A percentile compares a stretch with the other conserved stretches of the same genome.
These are phyloP conservation scores for Patagioenas fasciata DNA, from an alignment of 2,113 vertebrate genomes.

Conservation along the genomic window DNA sequence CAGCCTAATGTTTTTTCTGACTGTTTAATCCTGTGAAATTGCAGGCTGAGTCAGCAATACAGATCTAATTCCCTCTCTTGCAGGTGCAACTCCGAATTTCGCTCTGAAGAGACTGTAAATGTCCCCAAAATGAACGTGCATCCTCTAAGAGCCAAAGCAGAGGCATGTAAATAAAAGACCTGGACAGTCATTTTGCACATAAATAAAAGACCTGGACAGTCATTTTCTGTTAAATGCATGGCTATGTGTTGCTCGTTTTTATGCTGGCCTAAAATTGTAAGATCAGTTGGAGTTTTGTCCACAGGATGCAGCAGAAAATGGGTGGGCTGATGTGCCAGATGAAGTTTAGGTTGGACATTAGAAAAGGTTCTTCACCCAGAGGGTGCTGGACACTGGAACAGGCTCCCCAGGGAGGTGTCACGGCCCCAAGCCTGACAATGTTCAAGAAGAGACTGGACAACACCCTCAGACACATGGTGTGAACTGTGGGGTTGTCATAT, in stretches of 20 bases:
- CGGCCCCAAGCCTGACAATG: too few species aligned
- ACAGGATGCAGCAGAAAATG: neutral
- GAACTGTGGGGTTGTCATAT: too few species aligned
- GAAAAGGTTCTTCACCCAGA: too few species aligned
- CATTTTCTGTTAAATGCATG: neutral
- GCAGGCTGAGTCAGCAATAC: conserved; percentile 8
- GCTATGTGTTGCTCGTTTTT: neutral
- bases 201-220: neutral
- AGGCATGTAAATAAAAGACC: neutral
- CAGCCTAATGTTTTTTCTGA: neutral
- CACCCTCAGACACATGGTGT: too few species aligned
- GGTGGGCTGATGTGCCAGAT: neutral
- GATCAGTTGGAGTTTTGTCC: neutral
- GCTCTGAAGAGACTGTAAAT: neutral
- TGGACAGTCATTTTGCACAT: neutral
- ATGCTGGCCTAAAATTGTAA: neutral
- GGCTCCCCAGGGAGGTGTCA: too few species aligned
- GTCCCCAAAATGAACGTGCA: neutral
- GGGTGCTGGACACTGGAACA: too few species aligned
- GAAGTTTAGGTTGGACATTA: too few species aligned
- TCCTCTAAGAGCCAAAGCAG: neutral
- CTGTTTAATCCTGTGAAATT: neutral
- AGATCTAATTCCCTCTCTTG: neutral
- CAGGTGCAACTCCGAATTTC: neutral
- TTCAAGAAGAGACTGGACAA: too few species aligned